These are phyloP conservation scores for Paragorgia papillata DNA, from an alignment of 92 coral and sea anemone species.

Conservation along the genomic window DNA sequence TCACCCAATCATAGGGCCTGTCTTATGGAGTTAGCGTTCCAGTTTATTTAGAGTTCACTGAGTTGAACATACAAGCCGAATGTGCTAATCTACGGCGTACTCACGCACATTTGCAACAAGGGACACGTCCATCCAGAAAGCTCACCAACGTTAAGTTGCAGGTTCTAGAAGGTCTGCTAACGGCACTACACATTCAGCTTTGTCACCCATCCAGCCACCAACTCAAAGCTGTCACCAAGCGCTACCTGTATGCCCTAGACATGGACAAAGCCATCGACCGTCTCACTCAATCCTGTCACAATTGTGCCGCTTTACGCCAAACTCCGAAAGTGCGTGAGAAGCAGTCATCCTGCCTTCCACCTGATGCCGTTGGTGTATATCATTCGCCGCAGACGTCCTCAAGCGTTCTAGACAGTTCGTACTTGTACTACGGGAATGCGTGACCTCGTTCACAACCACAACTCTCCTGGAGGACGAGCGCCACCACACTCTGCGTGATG, in stretches of 20 bases:
- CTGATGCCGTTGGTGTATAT: constrained; percentile 51
- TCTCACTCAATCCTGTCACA: constrained; percentile 34
- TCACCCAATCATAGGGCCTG: no score
- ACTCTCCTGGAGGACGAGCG: constrained; percentile 34
- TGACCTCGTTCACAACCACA: constrained; percentile 55
- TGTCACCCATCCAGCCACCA: constrained; percentile 60
- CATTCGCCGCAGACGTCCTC: constrained; percentile 59
- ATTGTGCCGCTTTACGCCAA: constrained; percentile 38
- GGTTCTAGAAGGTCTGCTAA: constrained; percentile 57
- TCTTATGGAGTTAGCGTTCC: no score
- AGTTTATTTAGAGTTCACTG: no score
- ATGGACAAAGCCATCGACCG: constrained; percentile 51
- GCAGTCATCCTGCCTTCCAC: constrained; percentile 56
- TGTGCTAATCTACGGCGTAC: constrained; percentile 54
- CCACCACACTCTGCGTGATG: constrained; percentile 43
- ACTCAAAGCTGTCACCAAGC: constrained; percentile 56
- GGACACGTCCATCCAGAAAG: constrained; percentile 67
- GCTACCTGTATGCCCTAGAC: constrained; percentile 61
- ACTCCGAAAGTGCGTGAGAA: constrained; percentile 46
- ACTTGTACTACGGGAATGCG: constrained; percentile 50
- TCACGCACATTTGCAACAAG: constrained; percentile 60
- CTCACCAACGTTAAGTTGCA: constrained; percentile 18
- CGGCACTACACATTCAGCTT: constrained; percentile 64
- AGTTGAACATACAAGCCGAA: constrained; percentile 28
- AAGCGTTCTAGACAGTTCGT: constrained; percentile 56